phyloP scores from a whole-genome alignment of 2,797 vertebrate genomes.

The Enteromius fasciolatus region DNA sequence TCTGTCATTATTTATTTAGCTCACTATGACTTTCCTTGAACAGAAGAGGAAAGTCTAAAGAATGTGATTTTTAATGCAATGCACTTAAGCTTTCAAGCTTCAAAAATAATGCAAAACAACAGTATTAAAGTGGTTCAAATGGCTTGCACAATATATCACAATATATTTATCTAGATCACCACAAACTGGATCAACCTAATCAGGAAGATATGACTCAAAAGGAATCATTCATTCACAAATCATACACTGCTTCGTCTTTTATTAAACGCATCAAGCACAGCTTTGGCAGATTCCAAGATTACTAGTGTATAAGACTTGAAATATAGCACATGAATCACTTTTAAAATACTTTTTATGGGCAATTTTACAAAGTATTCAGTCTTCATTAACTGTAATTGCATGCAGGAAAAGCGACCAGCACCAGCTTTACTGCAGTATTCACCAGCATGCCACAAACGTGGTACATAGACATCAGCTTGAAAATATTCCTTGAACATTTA shows the following conservation, averaged over 20 bases:
- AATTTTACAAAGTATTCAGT: background rate
- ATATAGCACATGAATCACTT: background rate
- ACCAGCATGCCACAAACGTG: background rate
- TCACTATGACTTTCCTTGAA: too few relatives aligned
- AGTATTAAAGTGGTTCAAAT: background rate
- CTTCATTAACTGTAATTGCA: background rate
- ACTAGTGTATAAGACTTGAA: background rate
- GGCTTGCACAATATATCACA: background rate
- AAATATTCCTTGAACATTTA: constrained; percentile 31
- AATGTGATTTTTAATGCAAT: constrained; percentile 4
- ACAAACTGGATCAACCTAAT: background rate
- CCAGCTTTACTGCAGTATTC: background rate
- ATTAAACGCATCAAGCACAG: background rate
- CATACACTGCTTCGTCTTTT: background rate
- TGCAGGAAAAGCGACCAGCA: background rate
- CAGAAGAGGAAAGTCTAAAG: background rate
- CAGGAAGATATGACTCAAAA: background rate
- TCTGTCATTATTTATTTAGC: background rate
- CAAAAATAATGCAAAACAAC: background rate
- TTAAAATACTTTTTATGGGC: background rate
- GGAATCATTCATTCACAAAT: background rate
- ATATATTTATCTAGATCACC: background rate
- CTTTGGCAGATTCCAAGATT: background rate
- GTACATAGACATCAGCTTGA: background rate
- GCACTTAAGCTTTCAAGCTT: background rate